Base-by-base conservation (phyloP, 2,797 vertebrate genomes). In the Molossus molossus region DNA sequence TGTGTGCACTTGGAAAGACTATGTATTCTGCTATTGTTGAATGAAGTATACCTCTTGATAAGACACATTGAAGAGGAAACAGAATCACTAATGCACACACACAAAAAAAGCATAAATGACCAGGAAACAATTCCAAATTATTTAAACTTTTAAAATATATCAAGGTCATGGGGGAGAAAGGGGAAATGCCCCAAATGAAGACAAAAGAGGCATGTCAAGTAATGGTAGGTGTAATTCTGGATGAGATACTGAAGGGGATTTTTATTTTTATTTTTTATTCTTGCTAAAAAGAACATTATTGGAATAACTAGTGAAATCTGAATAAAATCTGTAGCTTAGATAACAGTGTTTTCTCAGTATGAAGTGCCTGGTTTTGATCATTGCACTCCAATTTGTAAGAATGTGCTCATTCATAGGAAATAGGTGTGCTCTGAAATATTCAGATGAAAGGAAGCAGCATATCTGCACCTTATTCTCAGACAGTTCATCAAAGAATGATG, bases 131-230 rank as follows among this genome's bases (percentile, higher is more conserved):
- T 64, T 37, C 33, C 29, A 91, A 86, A 65, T 40, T 90, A 48
- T 29, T 84, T 90, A 72, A 84, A 65, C 12, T 87, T 87, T 91
- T 88, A 40, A 84, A 64, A 85, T 62, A 5, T 58, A 48, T 40
- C 64, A 77, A 85, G 62, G 45, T 58, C 73, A 15, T 5, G 3
- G 40, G 27, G 45, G 40, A 94, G 58, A 62, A 92, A 77, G 20
- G 27, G 18, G 20, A 67, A 55, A 4, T 9, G 21, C 11, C 4
- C 8, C 23, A 91, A n/a, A 80, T 57, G 18, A 90, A 76, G 29
- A 55, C n/a, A 72, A 48, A 90, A 67, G 20, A 53, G 17, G 0
- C 6, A n/a, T 8, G 3, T 25, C 37, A 53, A 40, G n/a, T 55
- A 90, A 93, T 48, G 14, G 50, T 45, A 55, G 13, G 4, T 45